Conservation (phyloP, 1,140 invertebrate genomes). For the Heliothis virescens region DNA sequence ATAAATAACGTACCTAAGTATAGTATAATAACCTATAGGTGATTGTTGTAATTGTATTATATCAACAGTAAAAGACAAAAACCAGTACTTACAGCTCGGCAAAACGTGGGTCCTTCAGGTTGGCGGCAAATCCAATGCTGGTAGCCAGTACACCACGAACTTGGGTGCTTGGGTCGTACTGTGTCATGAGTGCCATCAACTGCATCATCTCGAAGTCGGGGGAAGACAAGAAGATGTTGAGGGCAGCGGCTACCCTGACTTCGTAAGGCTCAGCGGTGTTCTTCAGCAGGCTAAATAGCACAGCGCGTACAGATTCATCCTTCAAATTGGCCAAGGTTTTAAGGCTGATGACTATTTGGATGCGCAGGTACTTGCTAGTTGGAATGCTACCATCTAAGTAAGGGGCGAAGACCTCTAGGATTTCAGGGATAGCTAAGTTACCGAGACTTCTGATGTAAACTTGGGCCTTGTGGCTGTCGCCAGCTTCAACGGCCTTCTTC, state of each 20-base stretch:
- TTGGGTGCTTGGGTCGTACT: constrained; percentile 87
- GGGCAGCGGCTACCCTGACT: constrained; percentile 88
- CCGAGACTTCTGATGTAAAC: constrained; percentile 88
- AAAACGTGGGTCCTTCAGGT: constrained; percentile 71
- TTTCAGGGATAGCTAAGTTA: constrained; percentile 86
- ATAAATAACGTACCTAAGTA: neutral
- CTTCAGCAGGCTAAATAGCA: constrained; percentile 89
- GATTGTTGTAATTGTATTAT: too few species aligned
- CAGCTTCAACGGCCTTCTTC: constrained; percentile 82
- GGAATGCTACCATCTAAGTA: constrained; percentile 89
- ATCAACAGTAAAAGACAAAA: neutral
- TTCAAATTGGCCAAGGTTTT: constrained; percentile 81
- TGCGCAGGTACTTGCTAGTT: constrained; percentile 87
- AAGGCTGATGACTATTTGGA: constrained; percentile 87
- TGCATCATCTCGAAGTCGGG: constrained; percentile 88
- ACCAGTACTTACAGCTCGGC: constrained; percentile 81
- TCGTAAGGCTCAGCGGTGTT: constrained; percentile 88
- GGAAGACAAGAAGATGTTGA: constrained; percentile 85
- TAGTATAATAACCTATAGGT: neutral
- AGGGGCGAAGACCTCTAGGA: constrained; percentile 88
- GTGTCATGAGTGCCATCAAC: constrained; percentile 89
- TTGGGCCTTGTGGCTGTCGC: constrained; percentile 86
- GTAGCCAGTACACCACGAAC: constrained; percentile 88
- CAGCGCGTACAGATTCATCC: constrained; percentile 85
- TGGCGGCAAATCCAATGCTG: constrained; percentile 85